These are phyloP conservation scores for Epizoanthus scotinus DNA, from an alignment of 92 coral and sea anemone genomes.

Conservation along the genomic window DNA sequence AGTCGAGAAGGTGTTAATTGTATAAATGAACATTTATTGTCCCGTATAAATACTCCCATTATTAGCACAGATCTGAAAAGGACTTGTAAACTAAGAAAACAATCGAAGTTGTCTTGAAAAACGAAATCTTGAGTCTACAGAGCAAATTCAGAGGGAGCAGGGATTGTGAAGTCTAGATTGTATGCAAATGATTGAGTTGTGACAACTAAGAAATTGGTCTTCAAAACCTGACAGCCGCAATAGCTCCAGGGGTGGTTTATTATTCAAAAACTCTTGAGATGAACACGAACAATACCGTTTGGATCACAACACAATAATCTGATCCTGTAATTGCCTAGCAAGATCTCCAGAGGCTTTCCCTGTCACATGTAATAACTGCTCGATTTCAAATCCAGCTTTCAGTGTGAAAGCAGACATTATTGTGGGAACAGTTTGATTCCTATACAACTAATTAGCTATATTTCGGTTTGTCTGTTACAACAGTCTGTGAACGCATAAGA, in stretches of 20 bases:
- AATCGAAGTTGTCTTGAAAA: not conserved
- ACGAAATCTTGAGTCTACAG: not conserved
- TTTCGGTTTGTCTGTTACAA: not conserved
- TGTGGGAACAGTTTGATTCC: slow-evolving; percentile 7
- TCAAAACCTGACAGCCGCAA: slow-evolving; percentile 17
- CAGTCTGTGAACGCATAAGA: slow-evolving; percentile 7
- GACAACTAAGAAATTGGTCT: slow-evolving; percentile 4
- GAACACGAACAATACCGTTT: not conserved
- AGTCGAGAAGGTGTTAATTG: not conserved
- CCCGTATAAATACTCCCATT: not conserved
- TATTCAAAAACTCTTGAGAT: slow-evolving; percentile 30
- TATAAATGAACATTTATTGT: slow-evolving; percentile 4
- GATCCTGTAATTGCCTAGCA: slow-evolving; percentile 33
- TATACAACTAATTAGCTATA: not conserved
- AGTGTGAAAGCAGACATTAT: not conserved
- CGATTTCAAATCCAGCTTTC: not conserved
- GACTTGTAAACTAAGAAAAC: not conserved
- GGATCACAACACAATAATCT: slow-evolving; percentile 24
- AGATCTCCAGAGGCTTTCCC: slow-evolving; percentile 21
- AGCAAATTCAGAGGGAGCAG: not conserved
- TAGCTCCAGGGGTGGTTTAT: slow-evolving; percentile 23
- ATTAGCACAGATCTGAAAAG: not conserved
- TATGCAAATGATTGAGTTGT: slow-evolving; percentile 31
- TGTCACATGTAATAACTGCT: not conserved
- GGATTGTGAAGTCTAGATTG: slow-evolving; percentile 44